Evolutionary conservation across 2,888 invertebrate species (phyloP), one percentile per base, ranked within the genome.

Genomic region (Agrotis ipsilon): DNA sequence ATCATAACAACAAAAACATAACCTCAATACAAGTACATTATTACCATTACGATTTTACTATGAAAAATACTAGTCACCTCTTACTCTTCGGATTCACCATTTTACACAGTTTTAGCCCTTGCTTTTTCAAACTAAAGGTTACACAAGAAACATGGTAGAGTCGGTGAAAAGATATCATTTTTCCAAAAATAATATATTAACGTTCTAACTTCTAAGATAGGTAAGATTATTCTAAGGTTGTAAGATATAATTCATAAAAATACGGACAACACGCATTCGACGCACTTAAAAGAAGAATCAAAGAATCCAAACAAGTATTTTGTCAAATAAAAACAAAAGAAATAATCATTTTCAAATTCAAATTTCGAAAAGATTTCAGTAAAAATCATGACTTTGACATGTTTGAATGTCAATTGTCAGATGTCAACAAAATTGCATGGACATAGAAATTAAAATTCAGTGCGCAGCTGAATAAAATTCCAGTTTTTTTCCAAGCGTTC

Each of bases 31-130:
- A 48, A 75, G 64, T 78, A 59, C 57, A 73, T 78, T 62, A 65
- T 2, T 2, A 63, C 19, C 3, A 45, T 13, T 51, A 24, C 5
- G 72, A 14, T 46, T 4, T 24, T 11, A 48, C 13, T 14, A 2
- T 6, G 1, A 13, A 45, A 7, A 39, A 7, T 39, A 18, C 32
- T 3, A 61, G 43, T 84, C 87, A 95, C 96, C 90, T 92, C 87
- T 94, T 94, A 43, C 72, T 80, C 78, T 87, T 93, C 0, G 95
- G 96, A 78, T 93, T 93, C n/a, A 96, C 77, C 93, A 96, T 92
- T 89, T 95, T 96, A 82, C 89, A 89, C 3, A 96, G 87, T 86
- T 94, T 94, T 2, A 93, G 58, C 4, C 94, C 94, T 82, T 93
- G 93, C 76, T 94, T 96, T 80, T 94, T 94, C 1, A 90, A 64